Conservation (phyloP, 2,113 vertebrate species). For the Oncorhynchus mykiss region DNA sequence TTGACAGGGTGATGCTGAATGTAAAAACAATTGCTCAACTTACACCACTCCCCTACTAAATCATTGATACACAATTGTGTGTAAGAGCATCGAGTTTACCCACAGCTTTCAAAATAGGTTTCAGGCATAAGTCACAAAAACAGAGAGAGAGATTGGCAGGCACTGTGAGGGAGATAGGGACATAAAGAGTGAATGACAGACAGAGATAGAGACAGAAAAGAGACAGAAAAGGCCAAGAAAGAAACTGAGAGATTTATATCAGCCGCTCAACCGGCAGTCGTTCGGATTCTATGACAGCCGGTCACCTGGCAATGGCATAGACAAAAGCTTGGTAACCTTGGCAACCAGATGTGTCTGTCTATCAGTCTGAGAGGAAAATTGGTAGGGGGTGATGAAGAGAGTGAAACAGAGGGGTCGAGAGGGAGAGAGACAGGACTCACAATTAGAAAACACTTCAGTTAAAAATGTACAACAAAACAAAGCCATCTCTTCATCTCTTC, state of each 20-base stretch:
- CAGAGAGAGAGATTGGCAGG: neutral
- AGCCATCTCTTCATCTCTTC: neutral
- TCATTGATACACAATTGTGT: too few species aligned
- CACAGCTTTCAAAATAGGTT: neutral
- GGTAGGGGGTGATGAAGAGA: slow-evolving; percentile 10
- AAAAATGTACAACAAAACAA: slow-evolving; percentile 3
- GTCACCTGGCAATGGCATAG: slow-evolving; percentile 42
- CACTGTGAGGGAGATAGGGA: neutral
- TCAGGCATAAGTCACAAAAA: neutral
- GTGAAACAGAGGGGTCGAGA: neutral
- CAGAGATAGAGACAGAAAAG: slow-evolving; percentile 2
- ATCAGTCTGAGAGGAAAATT: slow-evolving; percentile 28
- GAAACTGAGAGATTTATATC: slow-evolving; percentile 20
- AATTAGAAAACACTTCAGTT: slow-evolving; percentile 11
- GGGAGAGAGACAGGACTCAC: neutral
- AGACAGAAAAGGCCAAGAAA: neutral
- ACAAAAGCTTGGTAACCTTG: slow-evolving; percentile 44
- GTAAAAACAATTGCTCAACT: too few species aligned
- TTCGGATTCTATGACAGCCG: slow-evolving; percentile 38
- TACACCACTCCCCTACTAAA: neutral
- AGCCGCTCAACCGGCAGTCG: neutral
- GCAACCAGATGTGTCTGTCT: slow-evolving; percentile 38
- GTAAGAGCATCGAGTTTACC: neutral
- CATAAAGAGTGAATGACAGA: neutral
- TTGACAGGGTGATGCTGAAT: too few species aligned